Conservation (phyloP, 2,113 vertebrate species). For the Camelus dromedarius region DNA sequence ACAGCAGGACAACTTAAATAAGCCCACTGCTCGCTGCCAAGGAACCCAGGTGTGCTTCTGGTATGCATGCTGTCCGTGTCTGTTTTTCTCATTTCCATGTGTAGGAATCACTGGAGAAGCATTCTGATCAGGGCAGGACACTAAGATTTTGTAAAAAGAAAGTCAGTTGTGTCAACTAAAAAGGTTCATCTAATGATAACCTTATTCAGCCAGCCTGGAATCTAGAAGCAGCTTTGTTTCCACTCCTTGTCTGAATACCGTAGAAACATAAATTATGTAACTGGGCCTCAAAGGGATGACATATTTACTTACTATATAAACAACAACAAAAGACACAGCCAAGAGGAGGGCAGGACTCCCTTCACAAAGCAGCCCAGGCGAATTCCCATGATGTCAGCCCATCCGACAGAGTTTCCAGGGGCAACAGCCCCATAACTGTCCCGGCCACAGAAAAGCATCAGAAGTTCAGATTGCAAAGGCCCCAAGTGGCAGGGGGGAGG, state of each 20-base stretch:
- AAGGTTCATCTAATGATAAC: background rate
- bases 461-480: background rate
- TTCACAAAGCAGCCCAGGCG: background rate
- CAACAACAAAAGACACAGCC: constrained; percentile 61
- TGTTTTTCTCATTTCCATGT: background rate
- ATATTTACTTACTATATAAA: constrained; percentile 74
- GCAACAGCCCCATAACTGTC: constrained; percentile 19
- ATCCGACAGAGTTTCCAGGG: constrained; percentile 49
- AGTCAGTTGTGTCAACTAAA: background rate
- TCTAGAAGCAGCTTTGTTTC: background rate
- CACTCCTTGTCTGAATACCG: background rate
- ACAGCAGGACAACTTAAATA: background rate
- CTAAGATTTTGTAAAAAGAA: background rate
- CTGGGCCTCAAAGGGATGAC: constrained; percentile 33
- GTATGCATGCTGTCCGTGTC: rapidly evolving
- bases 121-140: too few species aligned
- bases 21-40: rapidly evolving
- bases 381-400: constrained; percentile 73
- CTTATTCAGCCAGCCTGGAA: background rate
- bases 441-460: background rate
- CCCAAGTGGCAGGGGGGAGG: background rate
- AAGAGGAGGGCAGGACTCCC: background rate
- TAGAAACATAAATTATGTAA: constrained; percentile 41
- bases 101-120: rapidly evolving
- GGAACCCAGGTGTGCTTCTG: background rate